phyloP scores from a whole-genome alignment of 2,888 invertebrate species.

The Sinhomidia bicolor region DNA sequence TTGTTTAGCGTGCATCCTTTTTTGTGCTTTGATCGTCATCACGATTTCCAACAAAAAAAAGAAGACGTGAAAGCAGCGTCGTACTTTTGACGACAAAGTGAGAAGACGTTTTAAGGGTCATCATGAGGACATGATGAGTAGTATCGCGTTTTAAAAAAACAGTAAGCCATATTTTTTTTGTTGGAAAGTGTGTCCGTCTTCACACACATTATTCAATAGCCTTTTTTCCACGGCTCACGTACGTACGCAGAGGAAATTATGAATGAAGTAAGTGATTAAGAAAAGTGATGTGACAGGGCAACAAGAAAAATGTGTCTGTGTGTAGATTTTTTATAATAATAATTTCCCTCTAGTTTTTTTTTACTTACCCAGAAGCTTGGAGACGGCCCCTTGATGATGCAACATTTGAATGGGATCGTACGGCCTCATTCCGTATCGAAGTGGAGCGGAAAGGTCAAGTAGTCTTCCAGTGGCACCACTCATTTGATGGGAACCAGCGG shows the following conservation, averaged over 20 bases:
- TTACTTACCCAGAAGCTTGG: slow-evolving; percentile 90
- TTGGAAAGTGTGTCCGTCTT: not conserved
- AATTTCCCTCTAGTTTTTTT: not conserved
- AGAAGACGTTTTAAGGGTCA: slow-evolving; percentile 28
- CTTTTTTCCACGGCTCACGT: slow-evolving; percentile 2
- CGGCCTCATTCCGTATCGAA: slow-evolving; percentile 88
- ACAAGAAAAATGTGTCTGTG: not conserved
- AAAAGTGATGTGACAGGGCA: not conserved
- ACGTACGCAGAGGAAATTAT: not conserved
- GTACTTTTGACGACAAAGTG: not conserved
- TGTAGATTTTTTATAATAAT: too few relatives aligned
- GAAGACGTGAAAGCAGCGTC: not conserved
- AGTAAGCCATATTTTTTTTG: slow-evolving; percentile 23
- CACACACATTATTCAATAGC: not conserved
- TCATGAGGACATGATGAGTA: slow-evolving; percentile 48
- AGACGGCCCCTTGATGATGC: slow-evolving; percentile 92
- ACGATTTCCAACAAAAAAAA: not conserved
- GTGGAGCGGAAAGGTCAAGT: slow-evolving; percentile 79
- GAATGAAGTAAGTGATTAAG: slow-evolving; percentile 12
- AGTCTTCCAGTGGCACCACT: slow-evolving; percentile 75
- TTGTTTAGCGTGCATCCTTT: too few relatives aligned
- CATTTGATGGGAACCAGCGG: slow-evolving; percentile 52
- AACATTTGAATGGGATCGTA: slow-evolving; percentile 96
- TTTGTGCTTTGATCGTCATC: too few relatives aligned
- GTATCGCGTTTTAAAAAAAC: slow-evolving; percentile 12